These are phyloP conservation scores for Anodontia alba DNA, from an alignment of 2,888 invertebrate genomes.

Conservation along the genomic window DNA sequence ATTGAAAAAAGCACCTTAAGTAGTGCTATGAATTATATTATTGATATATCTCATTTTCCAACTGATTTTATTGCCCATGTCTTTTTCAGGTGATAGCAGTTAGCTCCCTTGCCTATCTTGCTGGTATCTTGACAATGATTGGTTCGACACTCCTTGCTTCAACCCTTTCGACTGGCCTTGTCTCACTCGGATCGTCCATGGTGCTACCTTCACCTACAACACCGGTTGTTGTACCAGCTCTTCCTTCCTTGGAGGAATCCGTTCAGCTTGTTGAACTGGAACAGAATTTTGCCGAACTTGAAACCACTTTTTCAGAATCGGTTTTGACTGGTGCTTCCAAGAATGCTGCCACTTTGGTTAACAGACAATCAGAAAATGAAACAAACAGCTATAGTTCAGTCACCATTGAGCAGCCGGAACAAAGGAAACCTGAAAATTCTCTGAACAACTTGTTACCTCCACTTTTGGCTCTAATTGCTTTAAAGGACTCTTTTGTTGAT, in stretches of 20 bases:
- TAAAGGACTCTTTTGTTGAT: constrained; percentile 63
- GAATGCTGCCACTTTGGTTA: background rate
- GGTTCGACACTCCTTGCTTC: constrained; percentile 86
- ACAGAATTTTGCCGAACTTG: background rate
- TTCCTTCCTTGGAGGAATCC: background rate
- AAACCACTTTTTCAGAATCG: background rate
- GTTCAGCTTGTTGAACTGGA: background rate
- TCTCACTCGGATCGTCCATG: constrained; percentile 48
- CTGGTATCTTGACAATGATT: constrained; percentile 87
- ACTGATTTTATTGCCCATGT: too few relatives aligned
- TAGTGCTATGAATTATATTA: too few relatives aligned
- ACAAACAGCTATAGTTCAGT: background rate
- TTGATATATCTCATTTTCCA: too few relatives aligned
- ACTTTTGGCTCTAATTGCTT: constrained; percentile 65
- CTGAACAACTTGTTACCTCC: constrained; percentile 59
- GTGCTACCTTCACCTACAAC: background rate
- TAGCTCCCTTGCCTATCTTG: constrained; percentile 88
- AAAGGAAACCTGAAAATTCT: constrained; percentile 3
- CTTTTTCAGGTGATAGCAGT: constrained; percentile 86
- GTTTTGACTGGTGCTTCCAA: background rate
- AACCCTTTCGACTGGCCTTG: constrained; percentile 63
- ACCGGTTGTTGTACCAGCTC: background rate
- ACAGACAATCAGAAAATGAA: background rate
- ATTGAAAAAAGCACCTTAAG: too few relatives aligned
- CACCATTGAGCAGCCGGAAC: background rate